Base-by-base conservation (phyloP, 2,888 invertebrate genomes). In the Tinea semifulvella region DNA sequence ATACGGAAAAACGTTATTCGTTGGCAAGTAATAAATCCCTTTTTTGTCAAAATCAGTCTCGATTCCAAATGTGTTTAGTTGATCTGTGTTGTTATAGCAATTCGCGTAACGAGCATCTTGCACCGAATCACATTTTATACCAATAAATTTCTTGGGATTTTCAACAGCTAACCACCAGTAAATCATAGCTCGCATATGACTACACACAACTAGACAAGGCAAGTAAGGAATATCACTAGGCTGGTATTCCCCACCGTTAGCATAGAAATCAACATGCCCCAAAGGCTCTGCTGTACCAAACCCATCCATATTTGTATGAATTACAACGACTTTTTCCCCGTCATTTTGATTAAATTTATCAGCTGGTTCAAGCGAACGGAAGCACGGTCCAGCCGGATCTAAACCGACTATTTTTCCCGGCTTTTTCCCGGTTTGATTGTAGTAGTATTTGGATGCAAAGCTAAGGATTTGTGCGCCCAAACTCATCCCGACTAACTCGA, bases 271-370 rank as follows among this genome's bases (percentile, higher is more conserved):
- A 1, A 80, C 50, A 45, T 79, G 75, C 0, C 77, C 79, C 0
- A 77, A 35, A 0, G 60, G 53, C 42, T 77, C 72, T 0, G 80
- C 76, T 2, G 70, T 75, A 0, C 80, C 80, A 44, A 80, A 80
- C 0, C 79, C 80, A 19, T 80, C 80, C 1, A 80, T 79, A 46
- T 80, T 80, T 0, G 80, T 77, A 22, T 80, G 80, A 0, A 80
- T 27, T 0, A 75, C 54, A 28, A 79, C 77, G 0, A 79, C 75
- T 42, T 51, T 55, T 1, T 58, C 54, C 0, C 64, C 77, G 19
- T 79, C 76, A 0, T 62, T 55, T 1, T 52, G 48, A 3, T 58
- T 54, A 0, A 80, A 48, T 31, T 66, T 68, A 5, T 63, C 52
- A 1, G 65, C 59, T 0, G 56, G 43, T 0, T 63, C 61, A 1